Evolutionary conservation across 2,888 invertebrate species (phyloP).

Genomic region (Metopia argyrocephala): DNA sequence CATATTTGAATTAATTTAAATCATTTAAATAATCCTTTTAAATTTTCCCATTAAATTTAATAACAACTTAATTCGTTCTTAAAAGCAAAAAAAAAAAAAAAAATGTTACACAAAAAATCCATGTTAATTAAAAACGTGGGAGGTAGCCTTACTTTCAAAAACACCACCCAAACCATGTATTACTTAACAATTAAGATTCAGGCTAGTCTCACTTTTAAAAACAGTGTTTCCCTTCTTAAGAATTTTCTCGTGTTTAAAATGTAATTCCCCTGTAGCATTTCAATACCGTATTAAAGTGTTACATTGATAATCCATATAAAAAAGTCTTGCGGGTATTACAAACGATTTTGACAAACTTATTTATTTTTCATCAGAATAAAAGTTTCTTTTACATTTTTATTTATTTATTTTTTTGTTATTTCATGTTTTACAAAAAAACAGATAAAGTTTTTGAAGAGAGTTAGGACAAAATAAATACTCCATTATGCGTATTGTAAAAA

Average conservation of each 20-base stretch:
- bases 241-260: not conserved
- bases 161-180: too few species aligned
- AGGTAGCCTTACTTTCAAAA: too few species aligned
- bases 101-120: too few species aligned
- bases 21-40: too few species aligned
- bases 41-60: too few species aligned
- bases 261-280: not conserved
- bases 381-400: not conserved
- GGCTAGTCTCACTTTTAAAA: too few species aligned
- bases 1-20: too few species aligned
- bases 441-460: not conserved
- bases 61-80: too few species aligned
- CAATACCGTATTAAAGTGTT: not conserved
- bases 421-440: not conserved
- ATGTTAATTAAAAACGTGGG: too few species aligned
- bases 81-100: too few species aligned
- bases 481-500: not conserved
- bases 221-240: too few species aligned
- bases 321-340: not conserved
- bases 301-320: constrained; percentile 11
- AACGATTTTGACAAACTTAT: not conserved
- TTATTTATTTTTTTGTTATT: not conserved
- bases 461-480: constrained; percentile 18
- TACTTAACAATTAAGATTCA: too few species aligned
- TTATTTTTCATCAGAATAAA: not conserved